phyloP scores from a whole-genome alignment of 2,113 vertebrate species.

The Cyanistes caeruleus region DNA sequence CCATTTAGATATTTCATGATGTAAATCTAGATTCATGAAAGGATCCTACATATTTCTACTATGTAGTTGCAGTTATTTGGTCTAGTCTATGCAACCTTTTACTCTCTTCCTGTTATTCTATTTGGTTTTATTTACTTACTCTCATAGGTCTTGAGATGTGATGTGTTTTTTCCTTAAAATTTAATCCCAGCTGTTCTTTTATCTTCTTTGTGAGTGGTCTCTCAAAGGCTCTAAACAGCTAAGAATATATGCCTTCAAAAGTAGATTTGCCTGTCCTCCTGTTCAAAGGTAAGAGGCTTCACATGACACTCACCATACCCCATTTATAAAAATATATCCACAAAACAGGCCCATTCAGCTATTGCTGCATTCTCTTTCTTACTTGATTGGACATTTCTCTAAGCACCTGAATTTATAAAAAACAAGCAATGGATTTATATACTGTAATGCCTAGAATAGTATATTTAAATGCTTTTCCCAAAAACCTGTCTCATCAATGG shows the following conservation, averaged over 20 bases:
- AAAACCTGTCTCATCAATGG: not conserved
- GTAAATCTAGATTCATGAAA: not conserved
- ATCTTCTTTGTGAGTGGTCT: not conserved
- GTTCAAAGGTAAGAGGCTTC: not conserved
- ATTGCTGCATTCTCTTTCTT: not conserved
- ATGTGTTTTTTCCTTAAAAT: not conserved
- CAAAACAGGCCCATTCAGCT: not conserved
- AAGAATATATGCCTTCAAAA: not conserved
- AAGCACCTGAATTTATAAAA: not conserved
- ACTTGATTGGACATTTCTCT: not conserved
- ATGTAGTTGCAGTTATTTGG: not conserved
- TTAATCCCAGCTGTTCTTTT: not conserved
- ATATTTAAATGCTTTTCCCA: not conserved
- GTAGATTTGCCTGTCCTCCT: not conserved
- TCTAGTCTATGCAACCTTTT: not conserved
- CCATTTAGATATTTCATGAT: not conserved
- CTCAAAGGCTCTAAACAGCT: not conserved
- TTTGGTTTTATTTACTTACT: not conserved
- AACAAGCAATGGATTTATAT: not conserved
- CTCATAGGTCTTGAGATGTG: not conserved
- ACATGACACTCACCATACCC: not conserved
- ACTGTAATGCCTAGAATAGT: not conserved
- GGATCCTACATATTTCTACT: not conserved
- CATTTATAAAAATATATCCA: not conserved
- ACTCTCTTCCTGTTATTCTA: not conserved